phyloP scores from a whole-genome alignment of 2,797 vertebrate genomes.

The Potorous gilbertii region DNA sequence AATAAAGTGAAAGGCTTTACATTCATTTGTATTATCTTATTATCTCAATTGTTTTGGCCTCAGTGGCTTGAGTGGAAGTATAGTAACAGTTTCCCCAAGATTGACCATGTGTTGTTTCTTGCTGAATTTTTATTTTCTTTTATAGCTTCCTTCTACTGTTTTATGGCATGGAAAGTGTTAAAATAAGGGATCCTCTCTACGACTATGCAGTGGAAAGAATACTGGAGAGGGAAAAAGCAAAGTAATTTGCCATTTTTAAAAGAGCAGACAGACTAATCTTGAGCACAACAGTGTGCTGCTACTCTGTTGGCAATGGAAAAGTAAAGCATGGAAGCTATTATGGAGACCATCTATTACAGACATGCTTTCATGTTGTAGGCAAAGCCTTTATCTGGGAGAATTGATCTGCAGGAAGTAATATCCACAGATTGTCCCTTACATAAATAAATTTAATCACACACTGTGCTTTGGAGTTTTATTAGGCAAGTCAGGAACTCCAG shows the following conservation, averaged over 20 bases:
- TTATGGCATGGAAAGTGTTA: neutral
- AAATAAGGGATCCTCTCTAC: neutral
- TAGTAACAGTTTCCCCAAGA: neutral
- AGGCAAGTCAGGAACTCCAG: neutral
- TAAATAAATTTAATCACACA: neutral
- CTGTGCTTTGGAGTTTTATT: neutral
- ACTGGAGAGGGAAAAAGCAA: neutral
- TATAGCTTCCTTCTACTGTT: neutral
- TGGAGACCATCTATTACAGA: constrained; percentile 5
- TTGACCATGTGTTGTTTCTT: neutral
- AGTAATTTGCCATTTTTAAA: constrained; percentile 11
- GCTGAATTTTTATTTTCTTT: constrained; percentile 6
- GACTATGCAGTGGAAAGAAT: neutral
- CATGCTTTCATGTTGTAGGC: neutral
- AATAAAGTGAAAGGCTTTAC: neutral
- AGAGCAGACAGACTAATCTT: neutral
- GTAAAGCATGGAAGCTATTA: neutral
- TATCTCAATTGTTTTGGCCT: neutral
- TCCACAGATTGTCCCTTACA: neutral
- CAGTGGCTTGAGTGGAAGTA: neutral
- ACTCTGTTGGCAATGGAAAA: neutral
- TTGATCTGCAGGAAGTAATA: neutral
- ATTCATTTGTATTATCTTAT: neutral
- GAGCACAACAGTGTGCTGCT: neutral
- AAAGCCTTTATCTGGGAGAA: neutral